Evolutionary conservation across 2,888 invertebrate genomes (phyloP), one percentile per base, ranked within the genome.

Genomic region (Agrochola macilenta): DNA sequence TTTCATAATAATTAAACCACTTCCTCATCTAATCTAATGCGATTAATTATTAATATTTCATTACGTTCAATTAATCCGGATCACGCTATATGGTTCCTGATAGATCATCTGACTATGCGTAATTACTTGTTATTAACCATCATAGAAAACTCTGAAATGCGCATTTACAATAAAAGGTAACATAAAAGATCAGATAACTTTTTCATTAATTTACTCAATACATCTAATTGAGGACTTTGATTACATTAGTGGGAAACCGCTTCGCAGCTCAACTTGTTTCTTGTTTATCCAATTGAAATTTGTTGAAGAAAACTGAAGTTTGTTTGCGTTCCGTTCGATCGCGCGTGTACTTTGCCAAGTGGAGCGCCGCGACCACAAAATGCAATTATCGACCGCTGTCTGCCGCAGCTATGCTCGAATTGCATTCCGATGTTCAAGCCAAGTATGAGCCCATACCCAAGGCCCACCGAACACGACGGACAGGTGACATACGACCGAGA

Each of bases 361-460:
- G 92, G 93, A 93, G 93, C 93, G 91, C 90, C 89, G 92, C 92
- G 93, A 96, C 96, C 96, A 95, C 96, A 95, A 95, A 96, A 96
- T 95, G 95, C 95, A 96, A 96, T 96, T 96, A 96, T 95, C 94
- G 95, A 95, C 93, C 94, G 93, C 93, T 94, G 95, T 95, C 95
- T 94, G 92, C 94, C 93, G 88, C 95, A 95, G 95, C 93, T 93
- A 94, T 94, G 94, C 93, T 92, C 88, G 92, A 92, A 95, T 95
- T 93, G 94, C 95, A 96, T 95, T 95, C 94, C 95, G 84, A 92
- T 93, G 92, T 90, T 90, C 89, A 88, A 89, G 90, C 91, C 90
- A 90, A 89, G 91, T 93, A 93, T 93, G 93, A 93, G 89, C 87
- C 87, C 71, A 77, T 78, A 85, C 85, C 86, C 87, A 49, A 66